A percentile compares a stretch with the other conserved stretches of the same genome.
These are phyloP conservation scores for Gonatopus flavifemur DNA, from an alignment of 1,140 invertebrate species.

Conservation along the genomic window DNA sequence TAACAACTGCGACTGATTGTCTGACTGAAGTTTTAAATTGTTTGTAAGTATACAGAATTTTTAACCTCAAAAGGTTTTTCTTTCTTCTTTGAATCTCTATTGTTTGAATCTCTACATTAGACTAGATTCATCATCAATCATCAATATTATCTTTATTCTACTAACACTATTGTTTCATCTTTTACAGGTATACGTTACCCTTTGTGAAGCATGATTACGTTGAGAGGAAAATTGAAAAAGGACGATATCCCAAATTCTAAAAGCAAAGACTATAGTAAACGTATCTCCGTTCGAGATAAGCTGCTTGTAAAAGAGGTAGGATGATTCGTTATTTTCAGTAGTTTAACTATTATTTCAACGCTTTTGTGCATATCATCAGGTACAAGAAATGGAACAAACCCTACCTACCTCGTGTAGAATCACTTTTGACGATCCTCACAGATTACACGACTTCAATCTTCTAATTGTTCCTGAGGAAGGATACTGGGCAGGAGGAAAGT, in stretches of 20 bases:
- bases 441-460: slow-evolving; percentile 79
- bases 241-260: slow-evolving; percentile 58
- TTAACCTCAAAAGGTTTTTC: too few relatives aligned
- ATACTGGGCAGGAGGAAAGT: slow-evolving; percentile 84
- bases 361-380: slow-evolving; percentile 53
- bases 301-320: slow-evolving; percentile 78
- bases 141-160: too few relatives aligned
- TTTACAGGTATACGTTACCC: background rate
- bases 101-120: too few relatives aligned
- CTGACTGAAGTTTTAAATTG: too few relatives aligned
- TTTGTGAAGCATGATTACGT: slow-evolving; percentile 69
- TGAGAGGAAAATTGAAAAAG: slow-evolving; percentile 79
- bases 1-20: too few relatives aligned
- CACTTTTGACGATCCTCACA: slow-evolving; percentile 79
- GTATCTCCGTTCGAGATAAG: slow-evolving; percentile 82
- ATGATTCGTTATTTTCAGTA: slow-evolving; percentile 4
- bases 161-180: too few relatives aligned
- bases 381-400: slow-evolving; percentile 88
- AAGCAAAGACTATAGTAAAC: slow-evolving; percentile 54
- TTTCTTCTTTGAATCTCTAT: too few relatives aligned
- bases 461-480: slow-evolving; percentile 85
- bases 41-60: too few relatives aligned
- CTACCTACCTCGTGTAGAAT: slow-evolving; percentile 80
- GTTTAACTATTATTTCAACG: slow-evolving; percentile 7
- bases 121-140: too few relatives aligned